Base-by-base conservation (phyloP, 2,113 vertebrate genomes). In the Corythoichthys intestinalis region DNA sequence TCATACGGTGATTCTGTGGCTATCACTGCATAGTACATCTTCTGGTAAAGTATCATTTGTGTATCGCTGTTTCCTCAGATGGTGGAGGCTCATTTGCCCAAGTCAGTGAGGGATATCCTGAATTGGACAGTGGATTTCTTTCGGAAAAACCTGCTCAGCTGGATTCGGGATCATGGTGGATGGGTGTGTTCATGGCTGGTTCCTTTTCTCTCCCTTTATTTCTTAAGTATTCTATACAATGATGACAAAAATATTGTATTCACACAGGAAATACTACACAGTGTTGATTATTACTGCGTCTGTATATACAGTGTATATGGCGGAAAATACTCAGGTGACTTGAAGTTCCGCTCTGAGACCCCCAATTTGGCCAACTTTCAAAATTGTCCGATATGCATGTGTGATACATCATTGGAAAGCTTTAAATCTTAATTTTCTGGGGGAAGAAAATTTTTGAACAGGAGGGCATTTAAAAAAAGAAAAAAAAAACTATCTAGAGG, bases 101-200 rank as follows among this genome's bases (percentile, higher is more conserved):
- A 79, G 50, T 65, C 67, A 0, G 78, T 85, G 39, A 72, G 0
- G 47, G 72, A 83, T 0, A 48, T 85, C 34, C 37, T 83, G 11
- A 60, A 0, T 10, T 83, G 78, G 73, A 79, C 74, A 0, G 46
- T 81, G 57, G 76, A 81, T 1, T 83, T 81, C 12, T 85, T 81
- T 62, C 62, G 1, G 15, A 73, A 35, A 0, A 71, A 83, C 11
- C 67, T 85, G 1, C 67, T 85, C 46, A 44, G 35, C 15, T 85
- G 83, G 83, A 81, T 85, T 61, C 64, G 49, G 37, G 71, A 77
- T 0, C 83, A 81, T 2, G 83, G 83, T 57, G 83, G 83, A 75
- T 85, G 83, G 83, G 83, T 85, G 64, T 4, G 80, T 66, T 56
- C 0, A 4, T 37, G 12, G 44, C 15, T 13, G 37, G 41, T 35